Conservation (phyloP, 1,140 invertebrate genomes). For the Apis florea region DNA sequence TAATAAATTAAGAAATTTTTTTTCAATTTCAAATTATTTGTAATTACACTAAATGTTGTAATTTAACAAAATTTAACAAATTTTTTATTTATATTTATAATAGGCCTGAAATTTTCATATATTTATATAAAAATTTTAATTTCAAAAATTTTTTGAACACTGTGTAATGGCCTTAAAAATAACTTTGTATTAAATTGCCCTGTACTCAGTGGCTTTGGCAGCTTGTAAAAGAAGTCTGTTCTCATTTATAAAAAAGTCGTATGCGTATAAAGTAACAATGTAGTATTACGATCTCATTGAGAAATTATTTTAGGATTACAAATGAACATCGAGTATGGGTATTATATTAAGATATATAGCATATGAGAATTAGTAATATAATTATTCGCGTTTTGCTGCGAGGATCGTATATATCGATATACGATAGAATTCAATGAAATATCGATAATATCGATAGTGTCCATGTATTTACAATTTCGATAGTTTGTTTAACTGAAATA, state of each 20-base stretch:
- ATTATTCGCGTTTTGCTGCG: not conserved
- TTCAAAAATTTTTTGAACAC: conserved; percentile 9
- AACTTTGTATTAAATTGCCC: conserved; percentile 40
- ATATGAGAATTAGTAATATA: conserved; percentile 30
- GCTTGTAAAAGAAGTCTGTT: conserved; percentile 45
- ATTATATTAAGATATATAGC: conserved; percentile 60
- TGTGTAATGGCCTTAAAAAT: conserved; percentile 58
- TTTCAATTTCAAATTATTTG: not conserved
- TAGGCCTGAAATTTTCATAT: too few relatives aligned
- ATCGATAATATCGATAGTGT: conserved; percentile 1
- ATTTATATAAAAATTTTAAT: too few relatives aligned
- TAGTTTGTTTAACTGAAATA: conserved; percentile 21
- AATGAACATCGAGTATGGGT: conserved; percentile 61
- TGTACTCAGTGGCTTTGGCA: conserved; percentile 53
- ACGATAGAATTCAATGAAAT: not conserved
- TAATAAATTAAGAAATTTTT: conserved; percentile 1
- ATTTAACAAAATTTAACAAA: conserved; percentile 4
- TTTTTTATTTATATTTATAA: conserved; percentile 9
- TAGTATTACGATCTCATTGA: conserved; percentile 74
- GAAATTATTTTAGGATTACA: conserved; percentile 67
- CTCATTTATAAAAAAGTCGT: conserved; percentile 17
- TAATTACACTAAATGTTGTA: not conserved
- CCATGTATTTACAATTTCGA: conserved; percentile 33
- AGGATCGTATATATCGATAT: not conserved
- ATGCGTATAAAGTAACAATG: conserved; percentile 57